Conservation (phyloP, 2,888 invertebrate species). For the Brenthis ino region DNA sequence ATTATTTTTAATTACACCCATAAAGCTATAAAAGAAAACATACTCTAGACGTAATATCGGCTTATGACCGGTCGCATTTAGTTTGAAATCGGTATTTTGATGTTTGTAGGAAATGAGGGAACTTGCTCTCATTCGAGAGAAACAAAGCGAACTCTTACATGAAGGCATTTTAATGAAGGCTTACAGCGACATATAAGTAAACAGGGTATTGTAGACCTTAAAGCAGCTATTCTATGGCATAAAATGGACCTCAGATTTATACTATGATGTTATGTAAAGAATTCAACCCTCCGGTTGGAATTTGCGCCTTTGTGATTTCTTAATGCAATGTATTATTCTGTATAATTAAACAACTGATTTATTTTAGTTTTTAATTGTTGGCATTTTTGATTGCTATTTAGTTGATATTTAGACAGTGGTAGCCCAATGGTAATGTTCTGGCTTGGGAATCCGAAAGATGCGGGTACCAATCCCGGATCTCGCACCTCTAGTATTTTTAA, state of each 20-base stretch:
- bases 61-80: slow-evolving; percentile 27
- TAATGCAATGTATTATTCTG: slow-evolving; percentile 24
- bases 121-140: slow-evolving; percentile 28
- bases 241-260: slow-evolving; percentile 4
- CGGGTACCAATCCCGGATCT: too few species aligned
- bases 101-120: slow-evolving; percentile 29
- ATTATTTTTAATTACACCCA: slow-evolving; percentile 35
- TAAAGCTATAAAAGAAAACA: slow-evolving; percentile 28
- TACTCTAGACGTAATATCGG: slow-evolving; percentile 28
- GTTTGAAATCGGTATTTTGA: slow-evolving; percentile 31
- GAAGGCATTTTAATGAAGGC: slow-evolving; percentile 39
- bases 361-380: slow-evolving; percentile 3
- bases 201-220: slow-evolving; percentile 24
- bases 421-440: too few species aligned
- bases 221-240: background rate
- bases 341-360: slow-evolving; percentile 26
- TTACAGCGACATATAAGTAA: slow-evolving; percentile 8
- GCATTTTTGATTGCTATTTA: background rate
- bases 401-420: too few species aligned
- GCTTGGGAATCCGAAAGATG: too few species aligned
- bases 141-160: slow-evolving; percentile 33
- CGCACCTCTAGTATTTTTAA: too few species aligned
- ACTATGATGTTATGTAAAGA: slow-evolving; percentile 5
- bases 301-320: slow-evolving; percentile 30
- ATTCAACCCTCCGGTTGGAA: slow-evolving; percentile 25